Base-by-base conservation (phyloP, 2,797 vertebrate genomes). In the Limnodromus scolopaceus region DNA sequence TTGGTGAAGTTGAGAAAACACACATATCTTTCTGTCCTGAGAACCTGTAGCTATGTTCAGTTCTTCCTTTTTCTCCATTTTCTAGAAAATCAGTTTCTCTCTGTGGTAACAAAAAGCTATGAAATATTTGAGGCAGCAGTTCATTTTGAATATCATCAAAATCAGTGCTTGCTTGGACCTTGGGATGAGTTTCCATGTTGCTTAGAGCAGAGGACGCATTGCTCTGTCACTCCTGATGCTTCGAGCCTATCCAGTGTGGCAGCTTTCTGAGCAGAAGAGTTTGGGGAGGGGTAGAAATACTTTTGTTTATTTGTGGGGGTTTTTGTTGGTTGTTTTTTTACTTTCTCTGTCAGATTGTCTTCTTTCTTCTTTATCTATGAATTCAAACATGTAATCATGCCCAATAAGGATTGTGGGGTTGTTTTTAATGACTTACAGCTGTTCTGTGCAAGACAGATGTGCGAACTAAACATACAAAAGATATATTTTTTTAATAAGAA, bases 341-440 rank as follows among this genome's bases (percentile, higher is more conserved):
- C 81, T 96, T 94, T 89, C 53, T 61, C 16, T 70, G 45, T 78
- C 65, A 69, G 32, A 30, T 65, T 39, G 2, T 72, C 48, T 8
- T 90, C 87, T 89, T 13, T 72, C 24, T 71, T 83, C 55, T 85
- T 77, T 68, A 32, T 88, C 82, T 89, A 12, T 84, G 58, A 93
- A 71, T 87, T 90, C 22, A 84, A 69, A 72, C 41, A 3, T 66
- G 91, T 94, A 87, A 92, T 83, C 51, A 64, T 69, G 55, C 70
- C 54, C 38, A 25, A 51, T 75, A 89, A 84, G 83, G 76, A 60
- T 54, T 66, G 81, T 57, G 36, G 74, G 55, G 65, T 55, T 95
- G 51, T 92, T 95, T 83, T 85, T 91, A 71, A 91, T 83, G 78
- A n/a, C 16, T 85, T 92, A 91, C 94, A 97, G 94, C 89, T 95